Evolutionary conservation across 2,113 vertebrate species (phyloP).

Genomic region (Rallus limicola): DNA sequence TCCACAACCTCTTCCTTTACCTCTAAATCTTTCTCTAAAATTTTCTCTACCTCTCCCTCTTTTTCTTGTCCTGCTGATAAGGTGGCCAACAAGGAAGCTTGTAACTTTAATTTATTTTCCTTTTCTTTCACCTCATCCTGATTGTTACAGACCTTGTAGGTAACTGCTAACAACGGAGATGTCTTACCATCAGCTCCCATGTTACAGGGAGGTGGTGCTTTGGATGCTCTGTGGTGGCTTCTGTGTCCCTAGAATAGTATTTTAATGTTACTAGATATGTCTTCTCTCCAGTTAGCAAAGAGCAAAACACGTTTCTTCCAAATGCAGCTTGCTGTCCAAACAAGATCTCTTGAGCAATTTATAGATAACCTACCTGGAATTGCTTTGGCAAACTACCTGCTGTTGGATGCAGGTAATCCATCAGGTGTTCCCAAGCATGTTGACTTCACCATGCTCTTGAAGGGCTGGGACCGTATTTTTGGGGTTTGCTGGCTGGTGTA

Average conservation of each 20-base stretch:
- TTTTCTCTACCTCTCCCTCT: too few relatives aligned
- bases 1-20: too few relatives aligned
- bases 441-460: background rate
- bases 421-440: background rate
- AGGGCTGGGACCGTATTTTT: background rate
- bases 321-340: background rate
- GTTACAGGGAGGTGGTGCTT: background rate
- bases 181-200: background rate
- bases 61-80: too few relatives aligned
- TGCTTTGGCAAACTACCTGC: background rate
- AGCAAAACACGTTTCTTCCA: background rate
- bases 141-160: too few relatives aligned
- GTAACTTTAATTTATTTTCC: too few relatives aligned
- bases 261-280: background rate
- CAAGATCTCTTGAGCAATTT: background rate
- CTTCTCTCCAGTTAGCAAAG: background rate
- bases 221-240: background rate
- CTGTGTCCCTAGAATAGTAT: background rate
- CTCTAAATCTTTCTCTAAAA: too few relatives aligned
- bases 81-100: too few relatives aligned
- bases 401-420: background rate
- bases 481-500: background rate
- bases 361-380: background rate
- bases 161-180: too few relatives aligned
- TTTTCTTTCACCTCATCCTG: too few relatives aligned